Base-by-base conservation (phyloP, 2,113 vertebrate species). In the Aptenodytes forsteri region DNA sequence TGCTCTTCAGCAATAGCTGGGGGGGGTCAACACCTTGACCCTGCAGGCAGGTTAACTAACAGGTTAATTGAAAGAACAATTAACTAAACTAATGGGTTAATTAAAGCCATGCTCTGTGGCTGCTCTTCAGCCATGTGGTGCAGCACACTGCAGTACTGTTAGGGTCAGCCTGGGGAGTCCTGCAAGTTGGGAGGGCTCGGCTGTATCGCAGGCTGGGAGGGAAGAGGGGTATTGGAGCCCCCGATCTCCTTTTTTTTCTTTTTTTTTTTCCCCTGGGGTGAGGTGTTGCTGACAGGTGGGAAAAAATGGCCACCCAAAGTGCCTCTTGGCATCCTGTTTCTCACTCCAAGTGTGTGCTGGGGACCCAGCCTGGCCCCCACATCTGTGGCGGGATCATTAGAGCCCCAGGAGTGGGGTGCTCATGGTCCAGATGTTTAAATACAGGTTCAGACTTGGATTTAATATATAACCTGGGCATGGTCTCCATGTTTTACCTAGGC, bases 201-300 rank as follows among this genome's bases (percentile, higher is more conserved):
- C 12, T 76, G n/a, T 34, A 27, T 12, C 1, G 0, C 49, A 46
- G 32, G 9, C 13, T 83, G 40, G 4, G 18, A 58, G 29, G 14
- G 32, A 82, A 30, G 30, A 87, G n/a, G 14, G 13, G 2, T 50
- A 32, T n/a, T 11, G 40, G 56, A 75, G 3, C 13, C 25, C 9
- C 9, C 2, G 3, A 2, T 44, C 20, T 81, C n/a, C 5, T 44
- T 1, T 12, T 9, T 14, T 38, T 5, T n/a, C 22, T 20, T 5
- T 32, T 29, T 36, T 9, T 11, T 25, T 9, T 7, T 7, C 2
- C 17, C 10, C 40, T 19, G 11, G 6, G 10, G 4, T 34, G 34
- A 22, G 13, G 26, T 50, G 23, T 59, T 84, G 69, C 19, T 29
- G 15, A 59, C n/a, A 67, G 17, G 1, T 38, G 17, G 62, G 62